Evolutionary conservation across 2,797 vertebrate species (phyloP).

Genomic region (Natrix natrix): DNA sequence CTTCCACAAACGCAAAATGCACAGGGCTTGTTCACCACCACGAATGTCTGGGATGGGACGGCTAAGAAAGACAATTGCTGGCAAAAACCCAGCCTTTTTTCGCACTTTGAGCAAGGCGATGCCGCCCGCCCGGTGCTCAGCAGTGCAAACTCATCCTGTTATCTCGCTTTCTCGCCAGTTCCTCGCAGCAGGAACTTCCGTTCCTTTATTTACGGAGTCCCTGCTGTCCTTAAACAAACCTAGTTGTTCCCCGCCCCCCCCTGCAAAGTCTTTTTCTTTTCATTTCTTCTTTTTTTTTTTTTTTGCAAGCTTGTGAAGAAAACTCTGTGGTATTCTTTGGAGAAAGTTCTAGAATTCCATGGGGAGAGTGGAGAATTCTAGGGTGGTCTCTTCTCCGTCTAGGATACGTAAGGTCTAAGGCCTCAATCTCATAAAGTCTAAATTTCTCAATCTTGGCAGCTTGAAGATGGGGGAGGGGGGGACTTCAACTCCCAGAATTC

Average conservation of each 20-base stretch:
- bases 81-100: not conserved
- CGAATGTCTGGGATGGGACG: no score
- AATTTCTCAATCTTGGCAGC: not conserved
- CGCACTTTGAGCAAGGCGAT: no score
- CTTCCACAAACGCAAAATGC: not conserved
- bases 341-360: not conserved
- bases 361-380: not conserved
- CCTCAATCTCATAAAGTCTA: no score
- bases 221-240: not conserved
- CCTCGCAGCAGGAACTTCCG: not conserved
- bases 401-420: no score
- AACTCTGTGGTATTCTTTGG: no score
- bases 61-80: no score
- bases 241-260: no score
- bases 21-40: not conserved
- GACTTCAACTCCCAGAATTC: not conserved
- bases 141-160: not conserved
- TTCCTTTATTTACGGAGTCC: not conserved
- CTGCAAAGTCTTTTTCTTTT: not conserved
- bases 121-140: not conserved
- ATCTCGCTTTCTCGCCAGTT: not conserved
- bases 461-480: not conserved
- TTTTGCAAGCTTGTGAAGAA: not conserved
- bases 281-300: not conserved
- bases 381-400: not conserved